Base-by-base conservation (phyloP, 2,797 vertebrate genomes). In the Thalassophryne amazonica region DNA sequence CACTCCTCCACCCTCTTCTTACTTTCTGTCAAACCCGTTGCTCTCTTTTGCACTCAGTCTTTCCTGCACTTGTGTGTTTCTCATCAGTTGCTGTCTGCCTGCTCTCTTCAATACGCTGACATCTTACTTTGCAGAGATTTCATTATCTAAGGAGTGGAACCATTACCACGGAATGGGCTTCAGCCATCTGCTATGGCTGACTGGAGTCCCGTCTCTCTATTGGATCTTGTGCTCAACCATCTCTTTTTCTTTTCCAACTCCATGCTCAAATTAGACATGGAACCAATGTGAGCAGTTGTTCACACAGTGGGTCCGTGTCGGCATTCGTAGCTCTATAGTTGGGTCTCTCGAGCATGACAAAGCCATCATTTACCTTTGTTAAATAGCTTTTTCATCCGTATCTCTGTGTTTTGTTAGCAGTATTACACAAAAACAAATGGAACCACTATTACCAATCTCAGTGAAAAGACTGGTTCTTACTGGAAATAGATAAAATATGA, bases 91-190 rank as follows among this genome's bases (percentile, higher is more conserved):
- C n/a, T 41, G 53, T 63, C 25, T 65, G n/a, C n/a, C n/a, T n/a
- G n/a, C n/a, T n/a, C 47, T 41, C 57, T 45, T 59, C 48, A 55
- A 52, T 50, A 48, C 36, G 22, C 40, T 68, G 56, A 70, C 60
- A 53, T 76, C 65, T 73, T 56, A 68, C 48, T 73, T 52, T 70
- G 58, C 57, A 67, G 64, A 73, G 60, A 75, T 79, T 86, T 79
- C 28, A 81, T 85, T 86, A 81, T 69, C 65, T 41, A 36, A 75
- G 64, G 57, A 83, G 76, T 60, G 60, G 59, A 79, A 48, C 55
- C 59, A 31, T 84, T 84, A 69, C 56, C 55, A 66, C 41, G 45
- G 76, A 73, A 65, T 66, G 58, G 55, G 59, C 69, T 62, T 48
- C 37, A 68, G 52, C 36, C 31, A 58, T 65, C 64, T 6, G 29